phyloP scores from a whole-genome alignment of 1,140 invertebrate genomes.

The Formica exsecta region DNA sequence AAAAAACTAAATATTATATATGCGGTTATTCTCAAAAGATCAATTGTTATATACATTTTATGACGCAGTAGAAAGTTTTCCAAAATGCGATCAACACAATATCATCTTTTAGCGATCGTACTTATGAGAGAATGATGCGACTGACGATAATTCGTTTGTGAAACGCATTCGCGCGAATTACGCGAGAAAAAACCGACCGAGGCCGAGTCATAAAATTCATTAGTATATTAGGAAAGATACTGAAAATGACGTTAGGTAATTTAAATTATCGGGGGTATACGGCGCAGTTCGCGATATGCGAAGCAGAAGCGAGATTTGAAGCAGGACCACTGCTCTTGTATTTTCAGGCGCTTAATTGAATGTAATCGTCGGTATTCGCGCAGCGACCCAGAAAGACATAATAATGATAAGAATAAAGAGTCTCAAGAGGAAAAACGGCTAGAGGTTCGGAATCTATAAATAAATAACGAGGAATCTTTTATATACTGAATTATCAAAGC shows the following conservation, averaged over 20 bases:
- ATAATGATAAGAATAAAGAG: constrained; percentile 26
- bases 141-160: not conserved
- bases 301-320: constrained; percentile 38
- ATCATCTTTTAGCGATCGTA: not conserved
- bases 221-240: not conserved
- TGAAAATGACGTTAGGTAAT: constrained; percentile 14
- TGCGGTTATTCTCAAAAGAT: not conserved
- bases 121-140: not conserved
- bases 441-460: not conserved
- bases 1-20: not conserved
- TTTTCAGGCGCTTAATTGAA: constrained; percentile 20
- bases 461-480: constrained; percentile 11
- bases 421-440: not conserved
- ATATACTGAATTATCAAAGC: not conserved
- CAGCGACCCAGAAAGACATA: constrained; percentile 22
- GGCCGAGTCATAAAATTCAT: not conserved
- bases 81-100: not conserved
- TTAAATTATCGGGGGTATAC: constrained; percentile 20
- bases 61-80: not conserved
- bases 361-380: constrained; percentile 16
- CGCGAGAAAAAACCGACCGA: not conserved
- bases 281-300: not conserved
- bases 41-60: not conserved
- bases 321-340: constrained; percentile 6
- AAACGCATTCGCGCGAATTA: not conserved